Evolutionary conservation across 2,113 vertebrate species (phyloP).

Genomic region (Ellobius talpinus): DNA sequence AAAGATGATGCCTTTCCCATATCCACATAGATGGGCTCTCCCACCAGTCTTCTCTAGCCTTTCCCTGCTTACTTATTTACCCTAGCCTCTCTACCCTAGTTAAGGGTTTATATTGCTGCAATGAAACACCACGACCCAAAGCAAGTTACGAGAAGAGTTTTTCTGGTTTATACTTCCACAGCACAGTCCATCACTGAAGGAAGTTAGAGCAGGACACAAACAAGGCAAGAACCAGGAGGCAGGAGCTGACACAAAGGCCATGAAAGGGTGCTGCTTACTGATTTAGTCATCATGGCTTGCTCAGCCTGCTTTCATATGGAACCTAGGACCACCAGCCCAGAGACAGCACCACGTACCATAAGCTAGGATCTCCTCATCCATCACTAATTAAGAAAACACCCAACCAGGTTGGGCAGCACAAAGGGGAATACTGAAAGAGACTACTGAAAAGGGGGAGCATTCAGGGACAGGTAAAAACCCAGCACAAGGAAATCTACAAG

Average conservation of each 20-base stretch:
- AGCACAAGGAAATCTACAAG: background rate
- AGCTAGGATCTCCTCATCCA: background rate
- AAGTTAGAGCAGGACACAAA: background rate
- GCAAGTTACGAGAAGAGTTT: background rate
- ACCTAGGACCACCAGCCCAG: background rate
- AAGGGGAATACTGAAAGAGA: background rate
- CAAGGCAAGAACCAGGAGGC: background rate
- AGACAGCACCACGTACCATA: background rate
- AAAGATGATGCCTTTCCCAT: background rate
- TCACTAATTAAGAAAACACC: background rate
- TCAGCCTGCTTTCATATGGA: background rate
- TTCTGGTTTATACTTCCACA: background rate
- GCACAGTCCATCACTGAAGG: background rate
- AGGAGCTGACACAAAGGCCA: background rate
- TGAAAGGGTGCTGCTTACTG: background rate
- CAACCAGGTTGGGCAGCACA: background rate
- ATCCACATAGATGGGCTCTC: background rate
- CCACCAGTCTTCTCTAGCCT: background rate
- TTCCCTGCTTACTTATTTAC: background rate
- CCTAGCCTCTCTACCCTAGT: background rate
- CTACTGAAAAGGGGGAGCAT: background rate
- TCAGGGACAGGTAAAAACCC: background rate
- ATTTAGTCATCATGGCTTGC: background rate
- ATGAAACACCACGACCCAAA: background rate
- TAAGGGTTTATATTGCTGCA: background rate